Percentiles rank a stretch among this genome's conserved stretches.
Conservation (phyloP, 2,888 invertebrate species). For the Hemicrepidius hirtus region DNA sequence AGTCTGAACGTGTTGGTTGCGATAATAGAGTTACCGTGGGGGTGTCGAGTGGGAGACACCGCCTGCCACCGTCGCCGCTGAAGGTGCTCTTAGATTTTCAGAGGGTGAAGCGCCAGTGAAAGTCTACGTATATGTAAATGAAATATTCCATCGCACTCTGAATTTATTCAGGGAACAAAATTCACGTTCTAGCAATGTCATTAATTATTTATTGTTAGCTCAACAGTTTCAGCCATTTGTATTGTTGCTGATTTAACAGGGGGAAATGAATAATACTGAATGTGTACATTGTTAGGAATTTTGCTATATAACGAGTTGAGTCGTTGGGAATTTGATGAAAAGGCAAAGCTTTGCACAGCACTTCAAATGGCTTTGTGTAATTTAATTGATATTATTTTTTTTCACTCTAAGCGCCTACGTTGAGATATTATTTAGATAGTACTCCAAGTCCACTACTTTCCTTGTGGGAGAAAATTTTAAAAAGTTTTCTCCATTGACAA, state of each 20-base stretch:
- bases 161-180: conserved; percentile 16
- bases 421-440: no score
- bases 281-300: no score
- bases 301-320: no score
- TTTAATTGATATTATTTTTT: no score
- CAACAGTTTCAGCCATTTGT: conserved; percentile 19
- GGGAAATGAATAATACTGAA: neutral
- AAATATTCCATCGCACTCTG: conserved; percentile 32
- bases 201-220: conserved; percentile 34
- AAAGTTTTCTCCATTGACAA: no score
- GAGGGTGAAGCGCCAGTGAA: conserved; percentile 31
- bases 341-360: no score
- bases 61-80: conserved; percentile 5
- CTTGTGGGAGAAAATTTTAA: no score
- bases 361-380: no score
- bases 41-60: conserved; percentile 23
- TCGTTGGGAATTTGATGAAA: no score
- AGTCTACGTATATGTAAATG: conserved; percentile 44
- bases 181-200: conserved; percentile 15
- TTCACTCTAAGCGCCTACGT: no score
- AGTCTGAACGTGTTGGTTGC: conserved; percentile 35
- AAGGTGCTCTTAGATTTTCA: conserved; percentile 32
- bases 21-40: conserved; percentile 44
- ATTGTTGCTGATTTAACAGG: conserved; percentile 16
- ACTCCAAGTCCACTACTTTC: no score